phyloP scores from a whole-genome alignment of 1,140 invertebrate species.

The Potamilus streckersoni region DNA sequence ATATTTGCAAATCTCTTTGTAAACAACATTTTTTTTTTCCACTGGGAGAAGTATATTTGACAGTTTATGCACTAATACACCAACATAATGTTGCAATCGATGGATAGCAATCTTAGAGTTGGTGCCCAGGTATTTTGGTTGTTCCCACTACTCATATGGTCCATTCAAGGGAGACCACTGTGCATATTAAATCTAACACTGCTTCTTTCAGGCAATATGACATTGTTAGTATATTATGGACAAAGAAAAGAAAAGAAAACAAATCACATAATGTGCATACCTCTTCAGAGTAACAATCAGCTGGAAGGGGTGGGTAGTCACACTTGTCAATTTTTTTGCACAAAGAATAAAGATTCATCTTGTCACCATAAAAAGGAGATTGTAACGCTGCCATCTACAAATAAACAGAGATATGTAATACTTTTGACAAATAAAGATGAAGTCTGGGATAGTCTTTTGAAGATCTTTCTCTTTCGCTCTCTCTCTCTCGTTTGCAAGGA shows the following conservation, averaged over 20 bases:
- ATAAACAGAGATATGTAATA: background rate
- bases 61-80: too few species aligned
- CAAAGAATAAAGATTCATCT: constrained; percentile 77
- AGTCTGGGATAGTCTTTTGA: too few species aligned
- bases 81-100: too few species aligned
- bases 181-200: background rate
- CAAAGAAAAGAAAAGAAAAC: background rate
- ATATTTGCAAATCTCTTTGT: background rate
- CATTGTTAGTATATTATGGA: background rate
- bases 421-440: too few species aligned
- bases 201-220: background rate
- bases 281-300: constrained; percentile 75
- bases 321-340: constrained; percentile 78
- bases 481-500: too few species aligned
- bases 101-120: background rate
- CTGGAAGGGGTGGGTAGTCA: constrained; percentile 77
- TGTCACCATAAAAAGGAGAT: constrained; percentile 79
- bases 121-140: too few species aligned
- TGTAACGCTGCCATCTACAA: constrained; percentile 78
- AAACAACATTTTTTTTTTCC: background rate
- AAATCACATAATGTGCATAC: constrained; percentile 59
- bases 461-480: too few species aligned
- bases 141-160: background rate
- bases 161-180: background rate
- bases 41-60: too few species aligned